phyloP scores from a whole-genome alignment of 2,113 vertebrate genomes.

The Scatophagus argus region DNA sequence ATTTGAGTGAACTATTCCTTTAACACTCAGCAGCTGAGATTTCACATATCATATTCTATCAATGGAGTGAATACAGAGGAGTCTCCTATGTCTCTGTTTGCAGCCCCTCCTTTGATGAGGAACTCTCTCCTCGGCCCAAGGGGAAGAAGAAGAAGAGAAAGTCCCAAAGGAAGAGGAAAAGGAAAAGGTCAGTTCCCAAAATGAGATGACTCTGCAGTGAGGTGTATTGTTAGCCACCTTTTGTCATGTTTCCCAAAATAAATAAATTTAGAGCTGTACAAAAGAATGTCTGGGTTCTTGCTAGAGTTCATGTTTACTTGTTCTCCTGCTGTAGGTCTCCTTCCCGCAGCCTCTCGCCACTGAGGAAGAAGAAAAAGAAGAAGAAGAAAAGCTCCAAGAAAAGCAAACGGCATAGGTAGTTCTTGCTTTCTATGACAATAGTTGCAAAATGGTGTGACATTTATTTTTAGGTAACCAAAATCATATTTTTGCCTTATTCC shows the following conservation, averaged over 20 bases:
- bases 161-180: slow-evolving; percentile 89
- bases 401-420: slow-evolving; percentile 91
- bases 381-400: slow-evolving; percentile 98
- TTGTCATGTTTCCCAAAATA: background rate
- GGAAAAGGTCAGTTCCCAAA: slow-evolving; percentile 87
- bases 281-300: background rate
- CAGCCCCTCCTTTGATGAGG: slow-evolving; percentile 83
- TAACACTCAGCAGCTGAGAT: background rate
- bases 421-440: background rate
- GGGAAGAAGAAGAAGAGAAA: slow-evolving; percentile 96
- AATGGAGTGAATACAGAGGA: background rate
- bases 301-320: slow-evolving; percentile 6
- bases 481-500: slow-evolving; percentile 27
- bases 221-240: background rate
- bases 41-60: slow-evolving; percentile 9
- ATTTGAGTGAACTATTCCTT: background rate
- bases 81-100: slow-evolving; percentile 29
- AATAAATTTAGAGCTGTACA: background rate
- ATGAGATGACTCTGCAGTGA: background rate
- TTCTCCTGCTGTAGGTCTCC: slow-evolving; percentile 84
- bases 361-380: slow-evolving; percentile 96
- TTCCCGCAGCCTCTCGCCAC: slow-evolving; percentile 91
- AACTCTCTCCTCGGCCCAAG: slow-evolving; percentile 80
- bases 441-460: background rate
- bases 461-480: slow-evolving; percentile 10